These are phyloP conservation scores for Smutsia temminckii DNA, from an alignment of 2,797 vertebrate species.

Conservation along the genomic window DNA sequence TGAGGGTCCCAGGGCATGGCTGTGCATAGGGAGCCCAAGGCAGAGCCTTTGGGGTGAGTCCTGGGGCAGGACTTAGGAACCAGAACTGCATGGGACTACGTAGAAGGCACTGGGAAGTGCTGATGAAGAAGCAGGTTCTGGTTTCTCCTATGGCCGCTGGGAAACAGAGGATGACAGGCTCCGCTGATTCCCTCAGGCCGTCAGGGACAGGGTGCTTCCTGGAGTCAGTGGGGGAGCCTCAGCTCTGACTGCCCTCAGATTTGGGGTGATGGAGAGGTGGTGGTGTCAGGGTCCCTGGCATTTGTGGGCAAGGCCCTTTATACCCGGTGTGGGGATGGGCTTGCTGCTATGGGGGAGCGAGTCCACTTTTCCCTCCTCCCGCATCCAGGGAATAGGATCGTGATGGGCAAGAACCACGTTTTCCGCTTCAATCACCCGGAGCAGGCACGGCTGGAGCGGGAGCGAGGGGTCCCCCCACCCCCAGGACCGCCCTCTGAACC, in stretches of 20 bases:
- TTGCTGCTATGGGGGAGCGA: background rate
- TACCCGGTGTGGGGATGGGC: background rate
- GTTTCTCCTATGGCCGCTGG: background rate
- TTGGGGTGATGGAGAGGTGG: background rate
- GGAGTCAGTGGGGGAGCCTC: background rate
- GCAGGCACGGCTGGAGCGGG: constrained; percentile 91
- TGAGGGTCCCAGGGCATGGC: background rate
- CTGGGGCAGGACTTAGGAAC: background rate
- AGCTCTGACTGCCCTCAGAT: background rate
- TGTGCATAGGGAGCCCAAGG: background rate
- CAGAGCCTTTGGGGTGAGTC: background rate
- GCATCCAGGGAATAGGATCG: constrained; percentile 89
- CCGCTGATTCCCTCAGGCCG: background rate
- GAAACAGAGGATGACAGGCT: background rate
- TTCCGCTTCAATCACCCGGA: constrained; percentile 95
- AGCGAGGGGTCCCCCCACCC: constrained; percentile 85
- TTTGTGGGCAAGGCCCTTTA: background rate
- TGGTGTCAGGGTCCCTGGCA: background rate
- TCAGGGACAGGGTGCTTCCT: background rate
- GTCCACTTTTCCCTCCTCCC: background rate
- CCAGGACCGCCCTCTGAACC: constrained; percentile 88
- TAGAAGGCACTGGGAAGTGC: background rate
- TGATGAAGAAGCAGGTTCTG: background rate
- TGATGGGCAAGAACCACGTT: constrained; percentile 95
- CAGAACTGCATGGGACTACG: background rate